Conservation (phyloP, 2,888 invertebrate species). For the Sympetrum striolatum region DNA sequence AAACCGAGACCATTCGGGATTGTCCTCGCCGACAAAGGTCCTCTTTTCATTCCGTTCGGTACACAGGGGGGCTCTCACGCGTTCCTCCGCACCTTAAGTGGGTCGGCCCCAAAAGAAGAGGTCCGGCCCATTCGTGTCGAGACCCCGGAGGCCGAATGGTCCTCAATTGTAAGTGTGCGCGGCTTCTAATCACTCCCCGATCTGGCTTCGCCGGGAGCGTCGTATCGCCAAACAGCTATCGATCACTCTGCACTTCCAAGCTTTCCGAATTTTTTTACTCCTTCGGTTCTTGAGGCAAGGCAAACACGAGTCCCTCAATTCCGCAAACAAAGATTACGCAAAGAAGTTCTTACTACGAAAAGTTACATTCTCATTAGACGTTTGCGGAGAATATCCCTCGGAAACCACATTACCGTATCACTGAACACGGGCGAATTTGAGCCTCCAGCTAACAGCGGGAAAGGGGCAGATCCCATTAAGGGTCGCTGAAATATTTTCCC, state of each 20-base stretch:
- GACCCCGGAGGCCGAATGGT: not conserved
- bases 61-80: not conserved
- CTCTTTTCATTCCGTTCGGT: not conserved
- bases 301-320: no score
- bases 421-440: no score
- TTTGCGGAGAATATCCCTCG: no score
- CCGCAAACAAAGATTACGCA: no score
- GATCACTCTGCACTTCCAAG: not conserved
- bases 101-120: not conserved
- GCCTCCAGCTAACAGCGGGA: no score
- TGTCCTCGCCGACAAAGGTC: not conserved
- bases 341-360: no score
- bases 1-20: slow-evolving; percentile 6
- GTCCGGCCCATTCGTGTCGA: not conserved
- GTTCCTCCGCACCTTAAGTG: not conserved
- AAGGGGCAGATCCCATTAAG: no score
- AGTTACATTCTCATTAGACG: no score
- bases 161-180: not conserved
- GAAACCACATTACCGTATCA: no score
- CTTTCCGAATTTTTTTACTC: not conserved
- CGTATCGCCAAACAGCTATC: not conserved
- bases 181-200: not conserved
- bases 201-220: not conserved
- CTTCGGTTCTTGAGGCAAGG: no score
- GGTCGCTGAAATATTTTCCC: no score